Conservation (phyloP, 2,888 invertebrate genomes). For the Troides helena region DNA sequence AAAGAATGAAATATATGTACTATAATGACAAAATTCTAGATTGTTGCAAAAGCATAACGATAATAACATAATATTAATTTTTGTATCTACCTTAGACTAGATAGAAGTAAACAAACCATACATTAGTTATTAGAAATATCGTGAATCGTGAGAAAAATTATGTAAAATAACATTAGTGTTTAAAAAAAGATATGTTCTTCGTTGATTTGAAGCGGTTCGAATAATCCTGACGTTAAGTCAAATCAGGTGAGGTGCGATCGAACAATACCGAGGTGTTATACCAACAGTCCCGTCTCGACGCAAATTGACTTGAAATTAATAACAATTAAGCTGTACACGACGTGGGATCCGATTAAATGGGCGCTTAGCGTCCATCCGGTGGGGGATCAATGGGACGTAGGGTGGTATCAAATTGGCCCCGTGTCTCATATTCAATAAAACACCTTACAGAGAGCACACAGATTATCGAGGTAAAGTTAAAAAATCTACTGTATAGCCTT, state of each 20-base stretch:
- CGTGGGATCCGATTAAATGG: slow-evolving; percentile 26
- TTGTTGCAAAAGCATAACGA: too few species aligned
- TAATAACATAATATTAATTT: too few species aligned
- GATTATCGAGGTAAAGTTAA: background rate
- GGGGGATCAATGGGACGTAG: slow-evolving; percentile 17
- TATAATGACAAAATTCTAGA: too few species aligned
- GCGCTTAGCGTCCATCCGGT: slow-evolving; percentile 22
- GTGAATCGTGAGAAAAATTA: too few species aligned
- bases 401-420: slow-evolving; percentile 7
- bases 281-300: slow-evolving; percentile 44
- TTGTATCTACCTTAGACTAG: too few species aligned
- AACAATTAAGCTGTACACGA: slow-evolving; percentile 50
- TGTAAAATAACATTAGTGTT: too few species aligned
- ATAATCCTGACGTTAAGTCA: slow-evolving; percentile 8
- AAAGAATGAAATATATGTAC: too few species aligned
- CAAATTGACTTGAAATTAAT: slow-evolving; percentile 62
- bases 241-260: slow-evolving; percentile 1
- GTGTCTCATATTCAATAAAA: slow-evolving; percentile 5
- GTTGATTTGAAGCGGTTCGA: background rate
- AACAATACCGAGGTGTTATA: slow-evolving; percentile 46
- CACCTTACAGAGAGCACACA: background rate
- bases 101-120: too few species aligned
- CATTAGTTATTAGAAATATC: too few species aligned
- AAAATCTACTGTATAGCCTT: too few species aligned
- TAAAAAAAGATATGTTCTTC: background rate